Evolutionary conservation across 2,113 vertebrate genomes (phyloP).

Genomic region (Paramormyrops kingsleyae): DNA sequence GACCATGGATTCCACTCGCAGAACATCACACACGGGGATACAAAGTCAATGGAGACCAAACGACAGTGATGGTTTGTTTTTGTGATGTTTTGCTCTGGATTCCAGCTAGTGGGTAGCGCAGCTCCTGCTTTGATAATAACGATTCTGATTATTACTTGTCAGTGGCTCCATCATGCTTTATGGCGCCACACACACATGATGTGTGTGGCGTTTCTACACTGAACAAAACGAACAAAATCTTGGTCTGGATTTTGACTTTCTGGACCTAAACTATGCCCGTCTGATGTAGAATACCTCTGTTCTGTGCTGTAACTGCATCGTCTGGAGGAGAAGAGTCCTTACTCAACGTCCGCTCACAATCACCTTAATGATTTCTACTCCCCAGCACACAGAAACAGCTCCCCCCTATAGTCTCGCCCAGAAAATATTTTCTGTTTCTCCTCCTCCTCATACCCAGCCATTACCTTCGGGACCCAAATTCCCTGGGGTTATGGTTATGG

Average conservation of each 20-base stretch:
- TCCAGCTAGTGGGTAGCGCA: not conserved
- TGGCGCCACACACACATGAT: too few relatives aligned
- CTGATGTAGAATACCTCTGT: not conserved
- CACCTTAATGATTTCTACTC: constrained; percentile 42
- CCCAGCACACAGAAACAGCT: not conserved
- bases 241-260: not conserved
- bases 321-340: constrained; percentile 44
- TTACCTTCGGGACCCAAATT: not conserved
- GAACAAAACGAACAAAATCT: not conserved
- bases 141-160: not conserved
- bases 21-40: not conserved
- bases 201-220: not conserved
- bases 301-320: constrained; percentile 44
- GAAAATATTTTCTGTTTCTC: not conserved
- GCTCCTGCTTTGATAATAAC: not conserved
- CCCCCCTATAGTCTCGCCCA: not conserved
- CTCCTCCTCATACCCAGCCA: not conserved
- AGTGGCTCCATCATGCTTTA: not conserved
- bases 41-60: not conserved
- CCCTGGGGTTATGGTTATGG: not conserved
- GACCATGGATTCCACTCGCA: not conserved
- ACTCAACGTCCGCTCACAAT: constrained; percentile 49
- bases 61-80: not conserved
- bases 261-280: not conserved
- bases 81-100: not conserved